Evolutionary conservation across 2,113 vertebrate species (phyloP).

Genomic region (Salvelinus alpinus): DNA sequence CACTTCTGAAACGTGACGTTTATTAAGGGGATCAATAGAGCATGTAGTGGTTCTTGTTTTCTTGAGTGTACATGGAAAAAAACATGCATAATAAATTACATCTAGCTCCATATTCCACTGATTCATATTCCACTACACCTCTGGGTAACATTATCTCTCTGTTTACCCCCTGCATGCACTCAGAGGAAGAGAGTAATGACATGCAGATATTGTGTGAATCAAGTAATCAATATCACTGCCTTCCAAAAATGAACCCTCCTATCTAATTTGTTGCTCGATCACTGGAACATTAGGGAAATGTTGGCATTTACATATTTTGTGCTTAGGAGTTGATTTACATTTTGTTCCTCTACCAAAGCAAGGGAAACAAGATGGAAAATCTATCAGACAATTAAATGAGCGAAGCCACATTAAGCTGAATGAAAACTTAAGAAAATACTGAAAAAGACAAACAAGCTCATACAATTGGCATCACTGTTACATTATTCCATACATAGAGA

Average conservation of each 20-base stretch:
- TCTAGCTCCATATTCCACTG: neutral
- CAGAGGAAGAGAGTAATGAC: neutral
- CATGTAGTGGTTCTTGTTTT: too few species aligned
- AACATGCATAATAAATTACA: neutral
- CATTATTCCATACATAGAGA: conserved; percentile 37
- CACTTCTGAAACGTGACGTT: too few species aligned
- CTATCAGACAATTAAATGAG: conserved; percentile 55
- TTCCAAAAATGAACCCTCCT: conserved; percentile 20
- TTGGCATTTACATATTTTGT: conserved; percentile 55
- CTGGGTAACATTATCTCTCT: neutral
- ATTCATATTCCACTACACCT: neutral
- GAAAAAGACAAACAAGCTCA: conserved; percentile 34
- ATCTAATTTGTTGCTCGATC: conserved; percentile 26
- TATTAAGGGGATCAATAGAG: too few species aligned
- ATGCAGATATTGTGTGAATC: conserved; percentile 6
- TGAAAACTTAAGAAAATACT: conserved; percentile 50
- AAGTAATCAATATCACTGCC: conserved; percentile 38
- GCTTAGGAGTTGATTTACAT: conserved; percentile 51
- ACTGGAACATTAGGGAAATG: conserved; percentile 40
- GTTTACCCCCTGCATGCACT: neutral
- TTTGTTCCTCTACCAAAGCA: conserved; percentile 38
- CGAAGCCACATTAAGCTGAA: conserved; percentile 52
- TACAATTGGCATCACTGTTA: conserved; percentile 43
- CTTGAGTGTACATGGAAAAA: too few species aligned
- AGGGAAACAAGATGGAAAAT: conserved; percentile 47